Evolutionary conservation across 2,888 invertebrate species (phyloP).

Genomic region (Agrotis ipsilon): DNA sequence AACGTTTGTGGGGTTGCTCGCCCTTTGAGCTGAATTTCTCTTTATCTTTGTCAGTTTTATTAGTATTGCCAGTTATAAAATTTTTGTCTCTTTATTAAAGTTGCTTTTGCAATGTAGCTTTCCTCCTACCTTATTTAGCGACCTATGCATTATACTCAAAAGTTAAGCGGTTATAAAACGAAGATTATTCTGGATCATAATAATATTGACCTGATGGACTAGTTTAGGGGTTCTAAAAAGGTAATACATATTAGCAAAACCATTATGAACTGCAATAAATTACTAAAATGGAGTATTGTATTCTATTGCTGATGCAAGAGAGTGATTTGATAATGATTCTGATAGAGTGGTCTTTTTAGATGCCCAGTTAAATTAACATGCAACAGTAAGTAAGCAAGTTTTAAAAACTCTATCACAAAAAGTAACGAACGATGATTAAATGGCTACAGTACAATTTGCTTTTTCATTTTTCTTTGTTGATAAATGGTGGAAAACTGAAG

Average conservation of each 20-base stretch:
- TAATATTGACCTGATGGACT: too few relatives aligned
- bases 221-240: neutral
- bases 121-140: conserved; percentile 16
- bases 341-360: too few relatives aligned
- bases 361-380: conserved; percentile 6
- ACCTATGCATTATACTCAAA: conserved; percentile 32
- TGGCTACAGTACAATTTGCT: conserved; percentile 28
- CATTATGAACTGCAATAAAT: too few relatives aligned
- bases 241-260: too few relatives aligned
- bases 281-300: too few relatives aligned
- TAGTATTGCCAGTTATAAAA: conserved; percentile 31
- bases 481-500: conserved; percentile 49
- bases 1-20: conserved; percentile 23
- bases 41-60: conserved; percentile 30
- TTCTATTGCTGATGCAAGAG: too few relatives aligned
- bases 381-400: conserved; percentile 16
- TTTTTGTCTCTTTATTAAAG: conserved; percentile 29
- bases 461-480: conserved; percentile 52
- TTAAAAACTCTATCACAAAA: conserved; percentile 31
- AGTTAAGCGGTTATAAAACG: conserved; percentile 39
- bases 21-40: conserved; percentile 18
- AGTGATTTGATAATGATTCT: too few relatives aligned
- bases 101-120: conserved; percentile 24
- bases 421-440: conserved; percentile 31
- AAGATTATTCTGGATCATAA: too few relatives aligned